Evolutionary conservation across 2,888 invertebrate species (phyloP).

Genomic region (Euplagia quadripunctaria): DNA sequence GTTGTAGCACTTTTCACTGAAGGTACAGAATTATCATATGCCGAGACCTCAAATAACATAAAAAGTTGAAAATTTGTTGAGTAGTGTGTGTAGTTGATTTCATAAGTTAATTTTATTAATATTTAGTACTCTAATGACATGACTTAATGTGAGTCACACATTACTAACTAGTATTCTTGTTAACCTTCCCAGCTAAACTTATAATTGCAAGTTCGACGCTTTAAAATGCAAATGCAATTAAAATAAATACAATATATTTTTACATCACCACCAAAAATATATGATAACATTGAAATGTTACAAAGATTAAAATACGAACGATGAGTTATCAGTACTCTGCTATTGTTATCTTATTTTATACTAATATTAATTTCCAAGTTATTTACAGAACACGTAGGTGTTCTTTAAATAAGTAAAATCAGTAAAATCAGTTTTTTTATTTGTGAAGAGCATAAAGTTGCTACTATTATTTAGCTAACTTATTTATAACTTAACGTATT

Average conservation of each 20-base stretch:
- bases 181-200: neutral
- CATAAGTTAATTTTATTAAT: neutral
- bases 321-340: slow-evolving; percentile 50
- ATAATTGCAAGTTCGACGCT: neutral
- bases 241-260: neutral
- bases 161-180: neutral
- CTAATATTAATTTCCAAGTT: neutral
- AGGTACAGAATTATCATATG: too few species aligned
- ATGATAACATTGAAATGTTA: slow-evolving; percentile 56
- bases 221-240: neutral
- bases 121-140: too few species aligned
- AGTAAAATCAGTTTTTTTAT: neutral
- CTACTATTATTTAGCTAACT: too few species aligned
- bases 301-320: slow-evolving; percentile 42
- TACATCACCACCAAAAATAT: neutral
- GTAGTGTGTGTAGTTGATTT: too few species aligned
- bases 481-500: too few species aligned
- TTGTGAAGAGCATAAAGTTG: neutral
- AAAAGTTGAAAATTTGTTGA: too few species aligned
- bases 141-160: neutral
- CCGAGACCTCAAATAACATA: too few species aligned
- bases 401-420: too few species aligned
- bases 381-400: neutral
- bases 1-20: too few species aligned
- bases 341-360: slow-evolving; percentile 7